Evolutionary conservation across 2,797 vertebrate genomes (phyloP).

Genomic region (Pseudopleuronectes americanus): DNA sequence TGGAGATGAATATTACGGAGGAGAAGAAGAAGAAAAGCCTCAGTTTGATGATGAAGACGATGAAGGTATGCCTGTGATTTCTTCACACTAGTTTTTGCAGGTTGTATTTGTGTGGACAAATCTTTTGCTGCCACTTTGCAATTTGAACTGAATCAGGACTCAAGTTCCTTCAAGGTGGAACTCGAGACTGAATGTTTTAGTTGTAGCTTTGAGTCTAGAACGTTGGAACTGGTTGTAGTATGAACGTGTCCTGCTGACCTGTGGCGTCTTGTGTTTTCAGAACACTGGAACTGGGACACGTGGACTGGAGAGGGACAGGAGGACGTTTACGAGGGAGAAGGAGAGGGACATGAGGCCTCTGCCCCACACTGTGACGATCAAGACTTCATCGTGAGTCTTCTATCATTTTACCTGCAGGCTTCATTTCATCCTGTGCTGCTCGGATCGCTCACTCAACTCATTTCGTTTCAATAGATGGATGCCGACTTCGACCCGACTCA

Average conservation of each 20-base stretch:
- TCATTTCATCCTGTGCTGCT: neutral
- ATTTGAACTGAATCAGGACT: neutral
- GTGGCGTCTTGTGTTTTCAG: constrained; percentile 65
- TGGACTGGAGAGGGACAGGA: constrained; percentile 81
- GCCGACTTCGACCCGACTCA: constrained; percentile 89
- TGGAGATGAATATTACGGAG: constrained; percentile 87
- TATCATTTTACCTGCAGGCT: neutral
- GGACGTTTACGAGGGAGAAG: constrained; percentile 25
- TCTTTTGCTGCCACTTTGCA: neutral
- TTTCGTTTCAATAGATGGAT: constrained; percentile 86
- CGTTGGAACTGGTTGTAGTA: neutral
- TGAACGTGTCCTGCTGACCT: neutral
- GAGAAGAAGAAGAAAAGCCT: constrained; percentile 87
- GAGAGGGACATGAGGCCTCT: constrained; percentile 27
- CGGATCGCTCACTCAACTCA: neutral
- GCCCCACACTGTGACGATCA: constrained; percentile 87
- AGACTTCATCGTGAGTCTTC: constrained; percentile 84
- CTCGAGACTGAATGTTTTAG: neutral
- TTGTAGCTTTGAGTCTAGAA: neutral
- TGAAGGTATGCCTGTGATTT: constrained; percentile 78
- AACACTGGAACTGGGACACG: constrained; percentile 92
- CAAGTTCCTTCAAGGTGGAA: neutral
- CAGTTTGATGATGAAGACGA: constrained; percentile 89
- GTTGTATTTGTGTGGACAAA: neutral
- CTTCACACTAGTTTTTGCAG: neutral